Conservation (phyloP, 2,113 vertebrate species). For the Eolophus roseicapilla region DNA sequence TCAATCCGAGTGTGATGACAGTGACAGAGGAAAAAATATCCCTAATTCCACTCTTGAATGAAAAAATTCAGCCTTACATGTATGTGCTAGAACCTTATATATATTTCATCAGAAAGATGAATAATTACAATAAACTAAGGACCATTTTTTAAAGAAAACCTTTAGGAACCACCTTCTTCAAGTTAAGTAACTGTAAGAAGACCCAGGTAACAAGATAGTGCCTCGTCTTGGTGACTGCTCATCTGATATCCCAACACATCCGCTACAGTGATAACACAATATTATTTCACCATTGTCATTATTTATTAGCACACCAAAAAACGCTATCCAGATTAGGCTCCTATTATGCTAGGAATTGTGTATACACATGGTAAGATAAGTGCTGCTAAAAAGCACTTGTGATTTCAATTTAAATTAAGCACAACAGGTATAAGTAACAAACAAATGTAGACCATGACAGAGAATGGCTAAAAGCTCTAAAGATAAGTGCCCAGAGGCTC, state of each 20-base stretch:
- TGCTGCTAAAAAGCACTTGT: background rate
- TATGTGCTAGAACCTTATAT: background rate
- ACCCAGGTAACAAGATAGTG: background rate
- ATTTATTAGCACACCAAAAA: background rate
- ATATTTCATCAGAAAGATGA: background rate
- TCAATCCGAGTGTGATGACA: background rate
- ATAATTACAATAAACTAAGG: background rate
- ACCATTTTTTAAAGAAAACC: background rate
- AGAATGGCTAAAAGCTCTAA: background rate
- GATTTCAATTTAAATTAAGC: background rate
- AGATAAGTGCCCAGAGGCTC: conserved; percentile 7
- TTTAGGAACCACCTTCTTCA: background rate
- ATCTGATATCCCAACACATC: background rate
- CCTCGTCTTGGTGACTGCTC: background rate
- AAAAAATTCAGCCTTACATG: background rate
- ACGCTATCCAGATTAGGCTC: background rate
- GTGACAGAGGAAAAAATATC: background rate
- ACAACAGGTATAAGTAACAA: background rate
- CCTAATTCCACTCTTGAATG: background rate
- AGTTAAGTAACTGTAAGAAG: background rate
- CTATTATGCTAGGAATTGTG: background rate
- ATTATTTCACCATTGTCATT: background rate
- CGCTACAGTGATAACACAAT: background rate
- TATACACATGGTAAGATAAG: background rate
- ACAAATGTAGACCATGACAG: background rate